Conservation (phyloP, 1,140 invertebrate genomes). For the Pinna nobilis region DNA sequence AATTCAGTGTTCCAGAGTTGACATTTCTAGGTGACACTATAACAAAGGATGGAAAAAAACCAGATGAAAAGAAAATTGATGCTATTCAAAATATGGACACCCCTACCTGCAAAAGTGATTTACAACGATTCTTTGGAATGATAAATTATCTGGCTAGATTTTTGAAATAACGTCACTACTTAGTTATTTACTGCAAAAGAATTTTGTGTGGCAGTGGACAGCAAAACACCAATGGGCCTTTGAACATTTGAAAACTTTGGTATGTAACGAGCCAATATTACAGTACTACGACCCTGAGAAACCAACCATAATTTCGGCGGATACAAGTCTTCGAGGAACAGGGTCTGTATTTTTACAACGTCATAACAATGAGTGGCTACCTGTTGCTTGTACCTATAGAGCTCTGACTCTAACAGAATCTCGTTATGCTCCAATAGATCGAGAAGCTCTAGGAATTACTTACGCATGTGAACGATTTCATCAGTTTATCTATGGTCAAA, state of each 20-base stretch:
- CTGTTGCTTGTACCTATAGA: slow-evolving; percentile 1
- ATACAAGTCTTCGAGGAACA: not conserved
- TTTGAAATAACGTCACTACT: slow-evolving; percentile 4
- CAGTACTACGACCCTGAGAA: slow-evolving; percentile 5
- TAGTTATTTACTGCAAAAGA: not conserved
- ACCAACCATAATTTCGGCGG: slow-evolving; percentile 10
- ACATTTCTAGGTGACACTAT: slow-evolving; percentile 1
- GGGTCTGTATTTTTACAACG: slow-evolving; percentile 1
- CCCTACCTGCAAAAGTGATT: not conserved
- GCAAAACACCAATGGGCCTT: not conserved
- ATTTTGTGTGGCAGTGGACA: not conserved
- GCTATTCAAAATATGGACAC: not conserved
- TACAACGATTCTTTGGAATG: slow-evolving; percentile 22
- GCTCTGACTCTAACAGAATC: not conserved
- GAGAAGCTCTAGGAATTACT: slow-evolving; percentile 40
- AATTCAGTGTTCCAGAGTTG: no score
- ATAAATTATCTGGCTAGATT: slow-evolving; percentile 20
- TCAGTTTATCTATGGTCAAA: slow-evolving; percentile 30
- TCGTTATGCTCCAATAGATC: slow-evolving; percentile 43
- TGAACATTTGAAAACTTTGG: not conserved
- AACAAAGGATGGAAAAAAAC: not conserved
- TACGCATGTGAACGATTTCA: slow-evolving; percentile 37
- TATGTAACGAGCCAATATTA: not conserved
- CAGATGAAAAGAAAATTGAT: not conserved
- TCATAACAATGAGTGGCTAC: slow-evolving; percentile 3